Percentiles rank a stretch among this genome's conserved stretches.
phyloP scores from a whole-genome alignment of 2,888 invertebrate genomes.

The Morpho achilles region DNA sequence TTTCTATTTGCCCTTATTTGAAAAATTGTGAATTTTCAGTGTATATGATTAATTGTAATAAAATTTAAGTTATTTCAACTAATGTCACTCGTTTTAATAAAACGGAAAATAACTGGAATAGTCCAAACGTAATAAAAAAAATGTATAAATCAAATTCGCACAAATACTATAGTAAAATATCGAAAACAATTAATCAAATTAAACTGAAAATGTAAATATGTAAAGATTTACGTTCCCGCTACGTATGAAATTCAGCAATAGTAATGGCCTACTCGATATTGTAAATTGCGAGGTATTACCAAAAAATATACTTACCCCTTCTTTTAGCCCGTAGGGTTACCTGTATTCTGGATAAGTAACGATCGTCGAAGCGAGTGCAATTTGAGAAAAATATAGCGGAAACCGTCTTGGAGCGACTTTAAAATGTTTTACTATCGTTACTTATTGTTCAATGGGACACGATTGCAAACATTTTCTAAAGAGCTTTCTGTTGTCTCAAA shows the following conservation, averaged over 20 bases:
- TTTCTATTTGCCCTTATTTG: no score
- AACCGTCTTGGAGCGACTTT: slow-evolving; percentile 5
- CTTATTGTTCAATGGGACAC: slow-evolving; percentile 12
- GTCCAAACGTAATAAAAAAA: no score
- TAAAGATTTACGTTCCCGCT: background rate
- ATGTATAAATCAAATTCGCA: no score
- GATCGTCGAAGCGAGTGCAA: slow-evolving; percentile 10
- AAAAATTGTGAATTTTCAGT: no score
- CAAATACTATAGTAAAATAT: background rate
- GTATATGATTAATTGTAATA: no score
- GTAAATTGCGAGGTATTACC: slow-evolving; percentile 4
- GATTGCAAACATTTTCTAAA: slow-evolving; percentile 7
- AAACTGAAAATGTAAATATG: no score
- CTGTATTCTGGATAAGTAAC: slow-evolving; percentile 8
- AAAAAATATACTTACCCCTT: slow-evolving; percentile 3
- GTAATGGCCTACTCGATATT: slow-evolving; percentile 1
- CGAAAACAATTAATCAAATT: background rate
- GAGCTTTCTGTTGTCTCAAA: slow-evolving; percentile 5
- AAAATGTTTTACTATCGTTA: slow-evolving; percentile 12
- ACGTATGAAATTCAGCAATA: background rate
- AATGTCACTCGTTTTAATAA: no score
- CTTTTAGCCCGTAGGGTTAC: slow-evolving; percentile 7
- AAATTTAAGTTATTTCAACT: no score
- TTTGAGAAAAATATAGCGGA: slow-evolving; percentile 10
- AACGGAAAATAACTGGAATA: no score